Conservation (phyloP, 2,888 invertebrate species). For the Drosophila mercatorum region DNA sequence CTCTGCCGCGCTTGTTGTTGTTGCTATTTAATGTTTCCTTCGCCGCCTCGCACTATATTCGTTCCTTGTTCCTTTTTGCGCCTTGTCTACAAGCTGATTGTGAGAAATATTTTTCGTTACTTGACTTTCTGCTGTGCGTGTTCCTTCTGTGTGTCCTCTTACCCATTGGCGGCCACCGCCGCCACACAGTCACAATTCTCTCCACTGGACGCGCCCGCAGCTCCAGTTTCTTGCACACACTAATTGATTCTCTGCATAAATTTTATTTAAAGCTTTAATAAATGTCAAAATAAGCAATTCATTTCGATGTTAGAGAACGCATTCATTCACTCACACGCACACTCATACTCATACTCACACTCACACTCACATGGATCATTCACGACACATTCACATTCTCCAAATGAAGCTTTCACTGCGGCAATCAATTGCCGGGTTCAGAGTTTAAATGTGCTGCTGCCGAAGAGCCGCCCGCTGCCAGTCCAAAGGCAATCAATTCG, state of each 20-base stretch:
- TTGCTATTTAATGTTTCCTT: conserved; percentile 51
- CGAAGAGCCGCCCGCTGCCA: conserved; percentile 31
- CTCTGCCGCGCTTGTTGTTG: conserved; percentile 51
- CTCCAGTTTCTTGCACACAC: conserved; percentile 41
- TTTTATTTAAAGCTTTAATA: conserved; percentile 81
- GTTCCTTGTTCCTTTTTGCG: conserved; percentile 33
- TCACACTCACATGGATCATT: conserved; percentile 34
- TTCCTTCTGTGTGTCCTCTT: conserved; percentile 23
- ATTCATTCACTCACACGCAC: conserved; percentile 49
- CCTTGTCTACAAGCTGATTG: conserved; percentile 68
- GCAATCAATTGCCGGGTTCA: conserved; percentile 78
- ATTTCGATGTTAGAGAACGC: conserved; percentile 78
- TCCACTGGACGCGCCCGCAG: conserved; percentile 19
- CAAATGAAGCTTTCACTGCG: conserved; percentile 74
- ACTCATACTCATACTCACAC: conserved; percentile 44
- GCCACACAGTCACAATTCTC: conserved; percentile 16
- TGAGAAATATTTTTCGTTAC: conserved; percentile 72
- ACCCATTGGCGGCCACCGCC: conserved; percentile 11
- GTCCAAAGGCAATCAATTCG: conserved; percentile 43
- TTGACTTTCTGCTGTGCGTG: conserved; percentile 59
- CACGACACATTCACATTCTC: conserved; percentile 16
- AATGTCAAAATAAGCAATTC: conserved; percentile 82
- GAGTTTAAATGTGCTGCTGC: conserved; percentile 69
- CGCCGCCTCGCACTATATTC: conserved; percentile 38
- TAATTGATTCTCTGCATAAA: conserved; percentile 81